Evolutionary conservation across 2,797 vertebrate genomes (phyloP).

Genomic region (Aselliscus stoliczkanus): DNA sequence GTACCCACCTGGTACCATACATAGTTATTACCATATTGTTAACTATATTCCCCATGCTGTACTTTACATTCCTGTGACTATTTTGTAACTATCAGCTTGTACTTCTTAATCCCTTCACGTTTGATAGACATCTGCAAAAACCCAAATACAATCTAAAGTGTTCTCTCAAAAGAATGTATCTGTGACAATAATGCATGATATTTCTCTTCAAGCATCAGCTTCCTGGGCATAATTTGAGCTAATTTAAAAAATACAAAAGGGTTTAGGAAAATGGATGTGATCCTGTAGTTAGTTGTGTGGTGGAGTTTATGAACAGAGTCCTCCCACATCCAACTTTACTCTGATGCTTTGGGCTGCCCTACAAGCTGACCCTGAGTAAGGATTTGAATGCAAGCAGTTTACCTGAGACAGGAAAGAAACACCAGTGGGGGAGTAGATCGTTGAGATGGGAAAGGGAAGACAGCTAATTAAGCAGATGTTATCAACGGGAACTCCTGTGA

Average conservation of each 20-base stretch:
- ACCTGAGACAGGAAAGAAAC: not conserved
- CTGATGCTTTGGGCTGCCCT: not conserved
- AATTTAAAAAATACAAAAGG: conserved; percentile 18
- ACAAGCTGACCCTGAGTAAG: not conserved
- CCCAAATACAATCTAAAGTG: not conserved
- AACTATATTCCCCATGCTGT: no score
- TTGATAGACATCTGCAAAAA: conserved; percentile 8
- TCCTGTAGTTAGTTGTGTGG: not conserved
- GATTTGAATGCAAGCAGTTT: not conserved
- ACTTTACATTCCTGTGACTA: no score
- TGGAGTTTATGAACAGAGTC: not conserved
- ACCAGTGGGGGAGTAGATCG: not conserved
- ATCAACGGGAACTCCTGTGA: not conserved
- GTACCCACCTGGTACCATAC: no score
- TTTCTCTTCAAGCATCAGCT: conserved; percentile 21
- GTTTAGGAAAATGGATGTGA: not conserved
- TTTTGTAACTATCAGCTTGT: no score
- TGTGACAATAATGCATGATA: conserved; percentile 1
- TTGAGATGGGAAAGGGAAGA: not conserved
- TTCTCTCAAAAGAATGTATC: not conserved
- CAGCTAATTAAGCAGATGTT: rapidly evolving
- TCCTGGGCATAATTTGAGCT: not conserved
- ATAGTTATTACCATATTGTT: no score
- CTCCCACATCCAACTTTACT: not conserved
- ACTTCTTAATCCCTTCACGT: no score